Evolutionary conservation across 2,797 vertebrate species (phyloP).

Genomic region (Ptychobarbus kaznakovi): DNA sequence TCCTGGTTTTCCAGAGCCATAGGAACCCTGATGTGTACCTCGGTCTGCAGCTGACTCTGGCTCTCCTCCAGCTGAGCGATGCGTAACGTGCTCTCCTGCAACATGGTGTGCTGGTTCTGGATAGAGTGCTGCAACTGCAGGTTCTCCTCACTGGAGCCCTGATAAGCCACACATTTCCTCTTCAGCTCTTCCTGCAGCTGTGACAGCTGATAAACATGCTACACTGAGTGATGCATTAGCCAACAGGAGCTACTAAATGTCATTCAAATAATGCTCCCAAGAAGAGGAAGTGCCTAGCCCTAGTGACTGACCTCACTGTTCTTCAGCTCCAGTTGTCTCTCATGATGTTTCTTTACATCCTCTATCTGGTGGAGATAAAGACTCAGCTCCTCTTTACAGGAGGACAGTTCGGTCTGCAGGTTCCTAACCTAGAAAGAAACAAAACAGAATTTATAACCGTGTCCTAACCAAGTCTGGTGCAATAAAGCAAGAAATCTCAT

Average conservation of each 20-base stretch:
- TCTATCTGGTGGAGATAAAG: constrained; percentile 81
- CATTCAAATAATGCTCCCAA: background rate
- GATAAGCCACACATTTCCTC: constrained; percentile 76
- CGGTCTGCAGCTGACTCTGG: constrained; percentile 86
- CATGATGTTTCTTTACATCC: constrained; percentile 80
- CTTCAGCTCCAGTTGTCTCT: constrained; percentile 82
- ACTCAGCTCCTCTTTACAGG: constrained; percentile 84
- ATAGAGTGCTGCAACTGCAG: constrained; percentile 85
- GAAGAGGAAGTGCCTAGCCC: constrained; percentile 17
- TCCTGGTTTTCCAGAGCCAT: background rate
- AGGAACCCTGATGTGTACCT: constrained; percentile 71
- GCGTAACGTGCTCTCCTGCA: constrained; percentile 85
- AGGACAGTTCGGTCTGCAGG: constrained; percentile 82
- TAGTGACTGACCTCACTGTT: constrained; percentile 79
- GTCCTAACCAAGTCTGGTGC: background rate
- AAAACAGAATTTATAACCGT: background rate
- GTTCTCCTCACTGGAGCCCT: constrained; percentile 83
- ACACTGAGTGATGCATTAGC: background rate
- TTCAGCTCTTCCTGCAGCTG: constrained; percentile 87
- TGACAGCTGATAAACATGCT: constrained; percentile 74
- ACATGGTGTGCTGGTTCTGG: constrained; percentile 90
- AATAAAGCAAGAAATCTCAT: background rate
- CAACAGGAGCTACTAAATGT: background rate
- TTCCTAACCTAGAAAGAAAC: constrained; percentile 78
- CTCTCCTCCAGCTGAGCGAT: constrained; percentile 91